Evolutionary conservation across 2,888 invertebrate genomes (phyloP), one percentile per base, ranked within the genome.

Genomic region (Mythimna ferrago): DNA sequence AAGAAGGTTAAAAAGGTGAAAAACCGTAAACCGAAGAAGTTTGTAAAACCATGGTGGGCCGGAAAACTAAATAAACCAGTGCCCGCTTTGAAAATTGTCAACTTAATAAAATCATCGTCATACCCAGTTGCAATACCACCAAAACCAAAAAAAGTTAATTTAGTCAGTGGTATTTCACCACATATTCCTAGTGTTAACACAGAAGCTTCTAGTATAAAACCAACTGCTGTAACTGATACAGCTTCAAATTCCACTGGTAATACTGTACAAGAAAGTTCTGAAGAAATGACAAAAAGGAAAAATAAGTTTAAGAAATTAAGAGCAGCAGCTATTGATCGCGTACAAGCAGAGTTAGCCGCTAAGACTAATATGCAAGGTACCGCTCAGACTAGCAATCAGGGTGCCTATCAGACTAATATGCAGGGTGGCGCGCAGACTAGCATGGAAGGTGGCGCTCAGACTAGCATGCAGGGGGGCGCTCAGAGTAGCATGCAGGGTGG

Each of bases 61-160:
- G 9, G 2, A 58, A 2, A 38, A 48, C 19, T 68, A n/a, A 41
- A 38, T 68, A 48, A 76, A 56, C 78, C 78, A 51, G 16, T n/a
- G 11, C 54, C 38, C 0, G 61, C 56, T 62, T 77, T 77, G 54
- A 74, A 69, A 56, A 61, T 48, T 0, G 32, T 77, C 56, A 14
- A 21, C 0, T 48, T 60, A 21, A n/a, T 26, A 60, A 16, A 10
- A 0, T 4, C 48, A 56, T 14, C 48, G 21, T 16, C 48, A 6
- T 48, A 48, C 48, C 44, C 14, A 44, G 44, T 44, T 14, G 44
- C 44, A 5, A 44, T 14, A 3, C 21, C 32, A 21, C 44, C n/a
- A 1, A 38, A 56, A 21, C 69, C 44, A 44, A 16, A 44, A 0
- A 7, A 60, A 14, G 21, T 32, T 4, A 60, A 66, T 63, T 53